Evolutionary conservation across 2,113 vertebrate genomes (phyloP).

Genomic region (Pteruthius melanotis): DNA sequence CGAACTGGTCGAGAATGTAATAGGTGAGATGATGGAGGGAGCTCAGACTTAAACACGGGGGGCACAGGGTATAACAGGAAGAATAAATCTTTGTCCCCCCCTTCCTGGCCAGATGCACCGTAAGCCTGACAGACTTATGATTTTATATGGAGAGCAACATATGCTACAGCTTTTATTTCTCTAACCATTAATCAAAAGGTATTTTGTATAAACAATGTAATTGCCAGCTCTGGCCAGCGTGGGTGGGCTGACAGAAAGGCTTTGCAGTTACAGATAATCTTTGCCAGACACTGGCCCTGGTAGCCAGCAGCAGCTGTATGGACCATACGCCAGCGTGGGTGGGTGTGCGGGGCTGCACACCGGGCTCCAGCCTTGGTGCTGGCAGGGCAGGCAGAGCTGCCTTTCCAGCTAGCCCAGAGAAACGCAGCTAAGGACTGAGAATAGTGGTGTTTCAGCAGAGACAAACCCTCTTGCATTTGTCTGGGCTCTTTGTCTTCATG

Average conservation of each 20-base stretch:
- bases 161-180: constrained; percentile 37
- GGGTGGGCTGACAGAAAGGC: constrained; percentile 49
- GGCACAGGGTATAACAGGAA: neutral
- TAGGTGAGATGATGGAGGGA: neutral
- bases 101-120: neutral
- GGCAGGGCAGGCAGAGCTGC: neutral
- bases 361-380: fast-evolving
- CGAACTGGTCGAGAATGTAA: neutral
- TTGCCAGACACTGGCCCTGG: neutral
- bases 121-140: constrained; percentile 35
- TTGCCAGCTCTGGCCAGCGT: constrained; percentile 3
- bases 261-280: neutral
- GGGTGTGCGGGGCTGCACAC: neutral
- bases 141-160: constrained; percentile 18
- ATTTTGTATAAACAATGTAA: constrained; percentile 32
- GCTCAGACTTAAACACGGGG: neutral
- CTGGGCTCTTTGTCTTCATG: neutral
- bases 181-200: constrained; percentile 56
- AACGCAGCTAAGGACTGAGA: neutral
- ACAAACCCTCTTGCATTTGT: neutral
- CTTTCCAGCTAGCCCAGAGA: neutral
- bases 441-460: neutral
- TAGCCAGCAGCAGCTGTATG: neutral
- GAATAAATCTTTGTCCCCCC: constrained; percentile 14
- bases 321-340: neutral